A percentile compares a stretch with the other conserved stretches of the same genome.
Evolutionary conservation across 2,113 vertebrate genomes (phyloP).

Genomic region (Labeo catla): DNA sequence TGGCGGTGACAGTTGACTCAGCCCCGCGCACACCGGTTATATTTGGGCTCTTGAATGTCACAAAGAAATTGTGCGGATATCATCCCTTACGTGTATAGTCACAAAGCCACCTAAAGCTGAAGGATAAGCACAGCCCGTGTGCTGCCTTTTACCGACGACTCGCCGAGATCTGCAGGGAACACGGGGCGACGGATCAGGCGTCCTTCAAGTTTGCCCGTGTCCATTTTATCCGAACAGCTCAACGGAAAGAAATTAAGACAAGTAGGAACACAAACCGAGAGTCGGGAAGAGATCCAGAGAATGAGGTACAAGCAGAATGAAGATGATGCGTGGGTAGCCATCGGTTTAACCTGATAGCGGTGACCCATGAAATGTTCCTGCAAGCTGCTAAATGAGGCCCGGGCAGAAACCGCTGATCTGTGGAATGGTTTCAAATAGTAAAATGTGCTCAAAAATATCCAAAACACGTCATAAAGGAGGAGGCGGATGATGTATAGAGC

Average conservation of each 20-base stretch:
- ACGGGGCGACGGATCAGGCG: constrained; percentile 6
- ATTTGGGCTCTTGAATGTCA: constrained; percentile 46
- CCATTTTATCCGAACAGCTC: neutral
- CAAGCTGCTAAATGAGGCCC: constrained; percentile 1
- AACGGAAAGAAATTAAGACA: neutral
- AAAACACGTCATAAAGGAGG: neutral
- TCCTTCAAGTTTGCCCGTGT: neutral
- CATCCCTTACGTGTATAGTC: constrained; percentile 20
- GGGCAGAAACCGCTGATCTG: neutral
- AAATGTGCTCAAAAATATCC: neutral
- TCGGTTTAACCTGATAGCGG: neutral
- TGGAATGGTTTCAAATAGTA: neutral
- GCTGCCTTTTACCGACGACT: constrained; percentile 9
- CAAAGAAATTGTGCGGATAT: constrained; percentile 28
- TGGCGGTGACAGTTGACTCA: constrained; percentile 25
- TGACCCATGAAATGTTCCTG: neutral
- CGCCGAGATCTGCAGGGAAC: neutral
- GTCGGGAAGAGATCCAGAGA: neutral
- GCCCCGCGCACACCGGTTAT: constrained; percentile 5
- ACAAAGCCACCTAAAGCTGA: constrained; percentile 21
- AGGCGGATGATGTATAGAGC: neutral
- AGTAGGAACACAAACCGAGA: neutral
- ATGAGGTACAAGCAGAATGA: neutral
- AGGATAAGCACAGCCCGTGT: neutral
- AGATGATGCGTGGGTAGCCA: neutral